phyloP scores from a whole-genome alignment of 23 tunicate genomes.

The Clavelina lepadiformis region DNA sequence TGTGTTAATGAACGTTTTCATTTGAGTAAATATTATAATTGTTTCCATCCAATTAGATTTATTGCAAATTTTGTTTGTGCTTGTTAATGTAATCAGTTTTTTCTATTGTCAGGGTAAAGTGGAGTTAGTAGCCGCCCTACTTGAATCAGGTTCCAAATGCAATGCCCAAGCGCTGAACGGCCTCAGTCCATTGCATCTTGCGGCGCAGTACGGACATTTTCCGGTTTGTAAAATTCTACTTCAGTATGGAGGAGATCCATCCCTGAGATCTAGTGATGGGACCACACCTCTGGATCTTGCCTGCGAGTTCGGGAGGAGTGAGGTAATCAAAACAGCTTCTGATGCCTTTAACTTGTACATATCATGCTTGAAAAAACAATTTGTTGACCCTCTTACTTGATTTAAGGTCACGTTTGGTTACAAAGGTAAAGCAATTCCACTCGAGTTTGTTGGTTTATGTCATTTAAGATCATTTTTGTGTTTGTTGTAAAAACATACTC shows the following conservation, averaged over 20 bases:
- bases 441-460: no score
- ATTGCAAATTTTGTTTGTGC: neutral
- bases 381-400: no score
- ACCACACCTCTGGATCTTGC: slow-evolving; percentile 26
- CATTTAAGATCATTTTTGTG: no score
- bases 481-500: no score
- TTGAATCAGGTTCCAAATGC: slow-evolving; percentile 33
- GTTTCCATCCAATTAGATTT: neutral
- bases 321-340: no score
- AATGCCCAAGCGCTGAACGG: slow-evolving; percentile 23
- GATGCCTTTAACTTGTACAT: no score
- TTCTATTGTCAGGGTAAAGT: slow-evolving; percentile 21
- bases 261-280: slow-evolving; percentile 14
- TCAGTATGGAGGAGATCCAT: slow-evolving; percentile 42
- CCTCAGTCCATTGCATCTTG: slow-evolving; percentile 39
- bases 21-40: no score
- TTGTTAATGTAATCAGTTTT: neutral
- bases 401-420: no score
- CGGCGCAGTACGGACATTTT: slow-evolving; percentile 44
- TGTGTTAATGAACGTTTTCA: no score
- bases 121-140: slow-evolving; percentile 35
- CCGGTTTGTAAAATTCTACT: slow-evolving; percentile 33
- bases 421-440: no score
- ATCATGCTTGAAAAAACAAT: no score
- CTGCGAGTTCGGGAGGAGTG: slow-evolving; percentile 43